These are phyloP conservation scores for Turritopsis rubra DNA, from an alignment of 30 jellyfish, hydroid and myxozoan genomes.

Conservation along the genomic window DNA sequence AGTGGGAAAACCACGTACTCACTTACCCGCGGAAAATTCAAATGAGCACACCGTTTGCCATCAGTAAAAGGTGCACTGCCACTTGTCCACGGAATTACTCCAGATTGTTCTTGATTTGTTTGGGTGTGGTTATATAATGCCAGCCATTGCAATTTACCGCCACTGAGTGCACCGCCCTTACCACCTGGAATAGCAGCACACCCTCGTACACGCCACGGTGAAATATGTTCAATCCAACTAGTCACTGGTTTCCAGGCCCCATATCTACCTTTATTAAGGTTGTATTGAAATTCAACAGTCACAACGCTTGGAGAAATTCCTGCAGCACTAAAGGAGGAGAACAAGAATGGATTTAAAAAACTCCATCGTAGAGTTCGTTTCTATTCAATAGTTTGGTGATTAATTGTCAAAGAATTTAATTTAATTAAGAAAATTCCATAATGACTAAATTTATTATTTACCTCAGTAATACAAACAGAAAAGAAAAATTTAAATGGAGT, in stretches of 20 bases:
- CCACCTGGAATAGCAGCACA: slow-evolving; percentile 18
- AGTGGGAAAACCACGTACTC: no score
- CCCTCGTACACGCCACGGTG: slow-evolving; percentile 6
- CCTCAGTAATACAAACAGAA: no score
- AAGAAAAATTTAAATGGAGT: no score
- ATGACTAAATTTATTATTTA: no score
- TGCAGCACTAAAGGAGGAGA: background rate
- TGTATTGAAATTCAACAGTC: slow-evolving; percentile 10
- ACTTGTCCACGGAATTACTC: background rate
- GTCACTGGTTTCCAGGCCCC: slow-evolving; percentile 12
- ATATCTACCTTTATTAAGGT: background rate
- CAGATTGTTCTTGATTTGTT: slow-evolving; percentile 3
- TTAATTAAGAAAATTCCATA: background rate
- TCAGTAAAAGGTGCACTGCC: background rate
- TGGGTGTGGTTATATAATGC: slow-evolving; percentile 18
- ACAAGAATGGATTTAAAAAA: background rate
- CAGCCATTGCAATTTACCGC: slow-evolving; percentile 20
- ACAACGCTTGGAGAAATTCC: slow-evolving; percentile 8
- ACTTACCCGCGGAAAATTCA: background rate
- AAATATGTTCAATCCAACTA: slow-evolving; percentile 1
- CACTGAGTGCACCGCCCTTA: background rate
- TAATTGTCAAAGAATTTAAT: background rate
- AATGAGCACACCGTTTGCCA: background rate
- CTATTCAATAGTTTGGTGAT: background rate
- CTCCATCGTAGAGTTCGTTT: background rate